Base-by-base conservation (phyloP, 2,888 invertebrate species). In the Notodonta ziczac region DNA sequence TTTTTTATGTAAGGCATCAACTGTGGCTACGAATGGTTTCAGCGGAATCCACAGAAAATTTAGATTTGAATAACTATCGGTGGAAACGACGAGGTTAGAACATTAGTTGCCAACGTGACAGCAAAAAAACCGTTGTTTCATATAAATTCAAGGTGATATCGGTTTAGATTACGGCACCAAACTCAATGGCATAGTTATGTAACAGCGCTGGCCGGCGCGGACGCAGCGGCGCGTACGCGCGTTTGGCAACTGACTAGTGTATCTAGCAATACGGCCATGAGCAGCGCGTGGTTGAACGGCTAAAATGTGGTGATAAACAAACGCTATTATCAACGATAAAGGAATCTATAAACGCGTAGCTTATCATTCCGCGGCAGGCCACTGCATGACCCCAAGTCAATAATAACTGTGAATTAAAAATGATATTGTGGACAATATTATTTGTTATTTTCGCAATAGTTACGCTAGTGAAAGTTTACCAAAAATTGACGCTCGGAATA, bases 401-500 rank as follows among this genome's bases (percentile, higher is more conserved):
- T 58, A 60, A 56, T 58, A 39, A 56, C 39, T 54, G 50, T 32
- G 12, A 65, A 67, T 52, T 59, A 50, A 82, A 70, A 65, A 87
- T 87, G 86, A 61, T 86, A 72, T 57, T 84, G 60, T 85, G 80
- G 77, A 72, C 74, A 16, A 61, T 87, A 57, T 61, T 79, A 14
- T 69, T 79, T 10, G 58, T 79, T 35, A 71, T 76, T 54, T 65
- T 81, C 59, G 60, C 82, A 14, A 63, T 86, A 62, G 77, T 87
- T 66, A 62, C 86, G 59, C 58, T 76, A 60, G 73, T 87, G 58
- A 91, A 88, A 81, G 70, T 90, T 59, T 93, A 90, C 73, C 90
- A 91, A 71, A 93, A 92, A 79, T 69, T 93, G 56, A 88, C 90
- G 14, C 82, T 86, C 54, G 89, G 89, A 61, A 83, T 91, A 74